phyloP scores from a whole-genome alignment of 2,113 vertebrate species.

The Osmerus mordax region DNA sequence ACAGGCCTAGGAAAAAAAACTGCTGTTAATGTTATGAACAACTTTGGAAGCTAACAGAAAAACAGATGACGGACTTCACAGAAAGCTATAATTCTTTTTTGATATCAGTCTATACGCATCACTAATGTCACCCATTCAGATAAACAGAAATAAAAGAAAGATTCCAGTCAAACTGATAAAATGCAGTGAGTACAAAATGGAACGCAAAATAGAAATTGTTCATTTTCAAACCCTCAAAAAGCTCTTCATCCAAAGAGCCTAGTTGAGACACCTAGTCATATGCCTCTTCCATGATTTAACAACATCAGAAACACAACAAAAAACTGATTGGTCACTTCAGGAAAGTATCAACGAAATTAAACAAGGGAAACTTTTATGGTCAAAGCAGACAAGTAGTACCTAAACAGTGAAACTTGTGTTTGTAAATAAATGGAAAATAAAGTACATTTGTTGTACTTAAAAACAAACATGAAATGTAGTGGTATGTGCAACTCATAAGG shows the following conservation, averaged over 20 bases:
- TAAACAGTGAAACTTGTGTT: constrained; percentile 39
- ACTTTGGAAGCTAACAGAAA: constrained; percentile 39
- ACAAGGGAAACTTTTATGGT: constrained; percentile 30
- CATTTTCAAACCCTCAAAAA: neutral
- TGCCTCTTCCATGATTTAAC: constrained; percentile 20
- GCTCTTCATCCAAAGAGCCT: neutral
- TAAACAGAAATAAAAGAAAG: constrained; percentile 47
- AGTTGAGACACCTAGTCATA: constrained; percentile 6
- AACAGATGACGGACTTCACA: constrained; percentile 53
- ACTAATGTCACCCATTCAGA: constrained; percentile 62
- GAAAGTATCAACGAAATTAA: constrained; percentile 22
- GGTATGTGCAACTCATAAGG: constrained; percentile 75
- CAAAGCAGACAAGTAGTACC: constrained; percentile 46
- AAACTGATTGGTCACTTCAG: constrained; percentile 31
- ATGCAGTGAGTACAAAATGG: constrained; percentile 45
- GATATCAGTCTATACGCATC: constrained; percentile 43
- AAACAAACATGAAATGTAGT: constrained; percentile 56
- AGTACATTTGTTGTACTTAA: constrained; percentile 53
- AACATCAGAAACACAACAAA: constrained; percentile 5
- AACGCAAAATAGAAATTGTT: neutral
- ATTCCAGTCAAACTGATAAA: constrained; percentile 69
- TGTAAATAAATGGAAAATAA: constrained; percentile 6
- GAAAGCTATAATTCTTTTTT: constrained; percentile 34
- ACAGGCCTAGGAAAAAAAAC: neutral
- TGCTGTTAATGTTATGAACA: constrained; percentile 16